phyloP scores from a whole-genome alignment of 2,113 vertebrate genomes.

The Gambusia holbrooki region DNA sequence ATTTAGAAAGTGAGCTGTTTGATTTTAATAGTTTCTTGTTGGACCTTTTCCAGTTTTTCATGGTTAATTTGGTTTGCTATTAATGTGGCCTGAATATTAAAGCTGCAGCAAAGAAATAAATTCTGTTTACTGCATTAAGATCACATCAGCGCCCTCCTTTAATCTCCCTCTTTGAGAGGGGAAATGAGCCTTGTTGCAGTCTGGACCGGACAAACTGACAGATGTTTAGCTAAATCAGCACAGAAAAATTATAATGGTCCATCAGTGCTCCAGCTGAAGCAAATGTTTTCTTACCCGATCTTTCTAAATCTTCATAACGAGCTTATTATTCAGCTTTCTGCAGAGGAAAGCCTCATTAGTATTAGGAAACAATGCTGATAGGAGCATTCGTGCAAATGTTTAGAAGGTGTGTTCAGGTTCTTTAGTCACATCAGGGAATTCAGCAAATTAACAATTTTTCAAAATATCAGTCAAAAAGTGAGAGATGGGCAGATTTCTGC shows the following conservation, averaged over 20 bases:
- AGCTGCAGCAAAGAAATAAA: constrained; percentile 7
- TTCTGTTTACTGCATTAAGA: constrained; percentile 7
- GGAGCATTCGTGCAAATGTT: background rate
- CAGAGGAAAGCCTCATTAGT: background rate
- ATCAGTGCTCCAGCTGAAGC: background rate
- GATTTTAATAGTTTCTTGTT: background rate
- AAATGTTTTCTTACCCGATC: background rate
- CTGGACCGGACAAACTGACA: background rate
- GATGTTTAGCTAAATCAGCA: constrained; percentile 1
- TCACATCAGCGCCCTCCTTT: constrained; percentile 4
- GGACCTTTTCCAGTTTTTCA: constrained; percentile 7
- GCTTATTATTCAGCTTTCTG: background rate
- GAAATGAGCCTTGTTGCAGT: constrained; percentile 15
- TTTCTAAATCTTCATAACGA: background rate
- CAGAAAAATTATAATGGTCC: background rate
- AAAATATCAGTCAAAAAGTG: background rate
- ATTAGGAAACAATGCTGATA: background rate
- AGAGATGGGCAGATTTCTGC: background rate
- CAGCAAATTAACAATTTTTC: background rate
- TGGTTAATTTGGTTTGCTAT: constrained; percentile 10
- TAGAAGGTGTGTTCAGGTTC: background rate
- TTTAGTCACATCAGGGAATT: background rate
- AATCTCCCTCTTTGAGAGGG: background rate
- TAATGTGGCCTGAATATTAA: constrained; percentile 23
- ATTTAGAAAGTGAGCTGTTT: background rate